These are phyloP conservation scores for Dromaius novaehollandiae DNA, from an alignment of 2,113 vertebrate genomes.

Conservation along the genomic window DNA sequence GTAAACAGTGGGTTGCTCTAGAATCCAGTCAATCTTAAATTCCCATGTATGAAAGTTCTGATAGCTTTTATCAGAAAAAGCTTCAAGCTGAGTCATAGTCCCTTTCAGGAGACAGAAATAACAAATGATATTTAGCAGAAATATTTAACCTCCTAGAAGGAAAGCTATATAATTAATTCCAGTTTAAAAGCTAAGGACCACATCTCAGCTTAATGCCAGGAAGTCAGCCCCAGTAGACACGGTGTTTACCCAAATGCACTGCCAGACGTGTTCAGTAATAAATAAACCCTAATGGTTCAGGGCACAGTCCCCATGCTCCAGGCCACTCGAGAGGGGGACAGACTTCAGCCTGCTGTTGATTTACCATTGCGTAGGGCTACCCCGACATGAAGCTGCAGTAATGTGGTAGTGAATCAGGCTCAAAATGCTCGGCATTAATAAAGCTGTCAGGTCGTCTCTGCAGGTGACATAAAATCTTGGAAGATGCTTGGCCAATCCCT, in stretches of 20 bases:
- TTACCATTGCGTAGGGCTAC: rapidly evolving
- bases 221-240: background rate
- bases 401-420: background rate
- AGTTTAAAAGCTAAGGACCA: background rate
- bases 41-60: background rate
- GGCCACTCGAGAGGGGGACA: background rate
- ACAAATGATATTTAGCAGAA: background rate
- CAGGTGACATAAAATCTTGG: constrained; percentile 5
- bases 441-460: constrained; percentile 26
- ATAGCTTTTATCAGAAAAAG: background rate
- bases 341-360: background rate
- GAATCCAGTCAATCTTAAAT: background rate
- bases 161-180: background rate
- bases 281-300: background rate
- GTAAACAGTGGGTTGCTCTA: background rate
- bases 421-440: background rate
- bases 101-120: background rate
- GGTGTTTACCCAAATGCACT: background rate
- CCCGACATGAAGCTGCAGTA: background rate
- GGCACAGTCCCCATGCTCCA: background rate
- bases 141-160: background rate
- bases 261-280: rapidly evolving
- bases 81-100: background rate
- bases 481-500: background rate
- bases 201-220: background rate